Base-by-base conservation (phyloP, 2,888 invertebrate species). In the Mactromeris polynyma region DNA sequence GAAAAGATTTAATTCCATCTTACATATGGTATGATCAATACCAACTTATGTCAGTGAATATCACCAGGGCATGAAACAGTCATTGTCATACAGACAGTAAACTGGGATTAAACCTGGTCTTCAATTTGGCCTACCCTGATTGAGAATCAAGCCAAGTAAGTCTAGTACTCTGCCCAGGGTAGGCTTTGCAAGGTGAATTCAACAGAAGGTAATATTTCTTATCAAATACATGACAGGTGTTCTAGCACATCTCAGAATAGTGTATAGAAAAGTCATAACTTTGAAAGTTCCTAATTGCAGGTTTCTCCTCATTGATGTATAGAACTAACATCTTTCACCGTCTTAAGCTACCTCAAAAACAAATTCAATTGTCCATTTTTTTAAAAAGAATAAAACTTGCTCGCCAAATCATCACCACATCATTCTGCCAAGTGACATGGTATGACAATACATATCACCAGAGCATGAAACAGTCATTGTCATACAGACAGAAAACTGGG, bases 11-110 rank as follows among this genome's bases (percentile, higher is more conserved):
- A 42, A 7, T 42, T 4, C 4, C 4, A 42, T 42, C 11, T 42
- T 7, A 4, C 42, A 11, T 4, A 4, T 42, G 42, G 4, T 42
- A 42, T 42, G 11, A 11, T 42, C 42, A 42, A 42, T n/a, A 42
- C 42, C 42, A 42, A n/a, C n/a, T n/a, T n/a, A n/a, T n/a, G n/a
- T n/a, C n/a, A n/a, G n/a, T n/a, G n/a, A 73, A 42, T 89, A 79
- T 89, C 54, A 42, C 86, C 86, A 89, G 73, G 79, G 78, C 89
- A 89, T 89, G 89, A 89, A 89, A 82, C 86, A 89, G 80, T 81
- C 54, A 21, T 69, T 33, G 33, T 36, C 83, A 83, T 3, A 33
- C 19, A 46, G 81, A 51, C 64, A 31, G 26, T 33, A 83, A 73
- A 86, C 86, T 86, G 86, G 86, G 86, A 86, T 86, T 86, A 82